Base-by-base conservation (phyloP, 2,888 invertebrate species). In the Chaitophorus viminalis region DNA sequence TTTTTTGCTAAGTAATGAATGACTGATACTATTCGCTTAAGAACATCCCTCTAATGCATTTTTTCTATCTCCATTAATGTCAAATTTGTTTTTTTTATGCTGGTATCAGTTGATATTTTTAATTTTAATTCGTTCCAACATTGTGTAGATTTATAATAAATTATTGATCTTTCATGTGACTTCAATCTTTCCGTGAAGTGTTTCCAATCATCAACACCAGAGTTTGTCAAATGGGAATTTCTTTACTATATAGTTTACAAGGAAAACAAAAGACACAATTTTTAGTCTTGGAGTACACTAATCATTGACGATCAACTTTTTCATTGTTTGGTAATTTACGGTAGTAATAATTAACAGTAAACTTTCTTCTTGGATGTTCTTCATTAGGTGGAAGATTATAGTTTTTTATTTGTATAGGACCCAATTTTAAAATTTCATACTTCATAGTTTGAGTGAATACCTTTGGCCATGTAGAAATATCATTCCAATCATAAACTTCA, bases 141-240 rank as follows among this genome's bases (percentile, higher is more conserved):
- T 33, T 33, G 36, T 74, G 83, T 79, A 54, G 39, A 81, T 52
- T 89, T 77, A 33, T 83, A 46, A 72, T 70, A 75, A 25, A 65
- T 82, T 39, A 72, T 54, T 25, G 87, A 68, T 76, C 85, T 88
- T 33, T 85, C 52, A 88, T 88, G 89, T 31, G 88, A 72, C 36
- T 89, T 70, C 11, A 86, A 82, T 60, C 87, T 82, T 65, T 82
- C 88, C 29, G 74, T 9, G 78, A 81, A 17, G 60, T 82, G 82
- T 82, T 82, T 82, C 82, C 82, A 82, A 46, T 82, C 82, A 82
- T 31, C 11, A 65, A 82, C 3, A 60, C 82, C 82, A 25, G 5
- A 33, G 60, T 36, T 88, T 29, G 84, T 75, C 52, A 89, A 79
- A 17, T 11, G 54, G 54, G 3, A 54, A 54, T 54, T 54, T 54